These are phyloP conservation scores for Halocynthia aurantium DNA, from an alignment of 23 tunicate genomes.

Conservation along the genomic window DNA sequence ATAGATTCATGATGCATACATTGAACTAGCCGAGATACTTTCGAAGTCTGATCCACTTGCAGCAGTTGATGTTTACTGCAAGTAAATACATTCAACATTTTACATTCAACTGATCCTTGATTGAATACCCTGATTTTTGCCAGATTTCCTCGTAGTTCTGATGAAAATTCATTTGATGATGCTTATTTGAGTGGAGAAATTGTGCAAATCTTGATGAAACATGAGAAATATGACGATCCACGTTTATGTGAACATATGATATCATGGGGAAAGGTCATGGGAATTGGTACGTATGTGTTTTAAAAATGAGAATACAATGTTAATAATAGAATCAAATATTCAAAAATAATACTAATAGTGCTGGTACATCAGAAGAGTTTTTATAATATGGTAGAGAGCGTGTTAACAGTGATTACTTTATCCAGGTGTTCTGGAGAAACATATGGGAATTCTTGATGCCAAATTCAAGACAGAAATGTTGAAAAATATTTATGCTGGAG, in stretches of 20 bases:
- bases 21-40: constrained; percentile 86
- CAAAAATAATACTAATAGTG: too few species aligned
- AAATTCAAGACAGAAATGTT: constrained; percentile 77
- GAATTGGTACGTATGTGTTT: constrained; percentile 46
- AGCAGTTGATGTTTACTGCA: constrained; percentile 80
- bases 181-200: constrained; percentile 93
- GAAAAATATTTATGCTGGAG: constrained; percentile 75
- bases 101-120: not conserved
- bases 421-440: constrained; percentile 81
- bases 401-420: not conserved
- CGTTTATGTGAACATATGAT: constrained; percentile 84
- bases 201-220: constrained; percentile 87
- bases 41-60: constrained; percentile 58
- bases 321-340: too few species aligned
- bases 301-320: not conserved
- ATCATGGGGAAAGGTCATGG: constrained; percentile 82
- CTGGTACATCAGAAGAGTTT: too few species aligned
- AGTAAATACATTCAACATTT: constrained; percentile 12
- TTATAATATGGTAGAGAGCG: too few species aligned
- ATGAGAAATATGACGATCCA: constrained; percentile 72
- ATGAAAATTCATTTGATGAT: constrained; percentile 77
- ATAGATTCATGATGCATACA: constrained; percentile 86
- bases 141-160: constrained; percentile 48
- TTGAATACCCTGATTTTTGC: not conserved
- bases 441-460: constrained; percentile 70